phyloP scores from a whole-genome alignment of 92 coral and sea anemone species.

The Epizoanthus fatuus region DNA sequence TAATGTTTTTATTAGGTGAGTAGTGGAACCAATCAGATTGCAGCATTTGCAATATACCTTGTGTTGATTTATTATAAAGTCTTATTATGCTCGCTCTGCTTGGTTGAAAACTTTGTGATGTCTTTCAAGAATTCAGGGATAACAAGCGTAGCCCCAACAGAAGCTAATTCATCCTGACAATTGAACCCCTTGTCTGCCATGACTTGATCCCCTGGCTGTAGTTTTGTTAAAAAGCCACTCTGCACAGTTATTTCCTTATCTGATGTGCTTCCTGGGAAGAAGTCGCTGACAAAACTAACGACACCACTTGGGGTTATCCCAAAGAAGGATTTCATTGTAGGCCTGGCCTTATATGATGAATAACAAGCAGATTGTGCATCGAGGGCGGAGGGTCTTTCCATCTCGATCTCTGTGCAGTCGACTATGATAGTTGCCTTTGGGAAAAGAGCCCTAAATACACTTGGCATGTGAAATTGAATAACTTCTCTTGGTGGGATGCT shows the following conservation, averaged over 20 bases:
- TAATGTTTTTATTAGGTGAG: too few species aligned
- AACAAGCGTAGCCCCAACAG: too few species aligned
- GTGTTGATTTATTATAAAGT: too few species aligned
- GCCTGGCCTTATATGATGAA: constrained; percentile 57
- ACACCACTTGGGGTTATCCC: constrained; percentile 70
- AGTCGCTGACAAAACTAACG: constrained; percentile 46
- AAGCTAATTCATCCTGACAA: too few species aligned
- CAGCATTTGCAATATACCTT: too few species aligned
- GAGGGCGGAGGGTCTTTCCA: constrained; percentile 51
- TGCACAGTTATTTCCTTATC: constrained; percentile 54
- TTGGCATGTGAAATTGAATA: constrained; percentile 60
- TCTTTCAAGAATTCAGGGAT: too few species aligned
- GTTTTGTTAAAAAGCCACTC: constrained; percentile 38
- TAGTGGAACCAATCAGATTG: too few species aligned
- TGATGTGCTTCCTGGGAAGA: constrained; percentile 50
- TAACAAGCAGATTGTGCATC: constrained; percentile 55
- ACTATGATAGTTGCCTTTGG: constrained; percentile 44
- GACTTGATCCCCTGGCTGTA: constrained; percentile 56
- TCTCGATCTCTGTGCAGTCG: constrained; percentile 58
- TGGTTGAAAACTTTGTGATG: too few species aligned
- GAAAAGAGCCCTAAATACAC: constrained; percentile 30
- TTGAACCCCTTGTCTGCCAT: constrained; percentile 63
- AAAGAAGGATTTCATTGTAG: constrained; percentile 68
- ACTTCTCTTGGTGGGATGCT: constrained; percentile 54
- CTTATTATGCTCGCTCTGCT: constrained; percentile 70